Evolutionary conservation across 2,888 invertebrate genomes (phyloP).

Genomic region (Byasa hedistus): DNA sequence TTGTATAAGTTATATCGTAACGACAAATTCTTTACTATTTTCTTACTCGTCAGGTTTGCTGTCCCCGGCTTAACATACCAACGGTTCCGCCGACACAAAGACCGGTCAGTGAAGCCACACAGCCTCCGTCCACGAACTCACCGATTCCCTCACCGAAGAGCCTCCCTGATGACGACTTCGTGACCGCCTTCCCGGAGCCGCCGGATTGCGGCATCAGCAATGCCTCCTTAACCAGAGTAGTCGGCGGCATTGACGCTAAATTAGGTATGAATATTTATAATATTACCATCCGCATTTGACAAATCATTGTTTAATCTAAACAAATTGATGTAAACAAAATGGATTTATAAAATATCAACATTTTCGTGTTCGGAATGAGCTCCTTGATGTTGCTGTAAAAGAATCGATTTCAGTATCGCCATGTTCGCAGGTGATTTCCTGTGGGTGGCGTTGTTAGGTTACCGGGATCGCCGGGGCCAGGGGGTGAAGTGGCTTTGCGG

Average conservation of each 20-base stretch:
- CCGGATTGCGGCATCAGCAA: conserved; percentile 83
- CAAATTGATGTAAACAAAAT: no score
- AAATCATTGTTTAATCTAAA: no score
- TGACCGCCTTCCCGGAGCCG: conserved; percentile 57
- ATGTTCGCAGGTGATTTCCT: conserved; percentile 84
- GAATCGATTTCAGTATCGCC: not conserved
- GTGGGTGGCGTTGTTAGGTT: conserved; percentile 88
- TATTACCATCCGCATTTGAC: no score
- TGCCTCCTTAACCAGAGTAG: conserved; percentile 80
- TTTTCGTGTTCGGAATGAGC: no score
- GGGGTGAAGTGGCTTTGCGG: conserved; percentile 81
- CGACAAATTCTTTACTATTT: no score
- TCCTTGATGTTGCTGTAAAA: no score
- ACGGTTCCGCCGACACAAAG: conserved; percentile 33
- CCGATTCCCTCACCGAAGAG: conserved; percentile 37
- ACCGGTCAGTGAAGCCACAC: conserved; percentile 26
- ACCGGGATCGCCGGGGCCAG: conserved; percentile 59
- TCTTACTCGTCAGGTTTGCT: conserved; percentile 56
- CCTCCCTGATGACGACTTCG: conserved; percentile 40
- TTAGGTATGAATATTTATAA: conserved; percentile 67
- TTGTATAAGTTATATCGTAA: no score
- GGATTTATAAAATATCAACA: no score
- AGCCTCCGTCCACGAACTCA: conserved; percentile 29
- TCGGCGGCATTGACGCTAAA: conserved; percentile 85
- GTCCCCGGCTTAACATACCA: conserved; percentile 51